Percentiles rank a stretch among this genome's conserved stretches.
phyloP scores from a whole-genome alignment of 2,888 invertebrate species.

The Chalcosyrphus nemorum region DNA sequence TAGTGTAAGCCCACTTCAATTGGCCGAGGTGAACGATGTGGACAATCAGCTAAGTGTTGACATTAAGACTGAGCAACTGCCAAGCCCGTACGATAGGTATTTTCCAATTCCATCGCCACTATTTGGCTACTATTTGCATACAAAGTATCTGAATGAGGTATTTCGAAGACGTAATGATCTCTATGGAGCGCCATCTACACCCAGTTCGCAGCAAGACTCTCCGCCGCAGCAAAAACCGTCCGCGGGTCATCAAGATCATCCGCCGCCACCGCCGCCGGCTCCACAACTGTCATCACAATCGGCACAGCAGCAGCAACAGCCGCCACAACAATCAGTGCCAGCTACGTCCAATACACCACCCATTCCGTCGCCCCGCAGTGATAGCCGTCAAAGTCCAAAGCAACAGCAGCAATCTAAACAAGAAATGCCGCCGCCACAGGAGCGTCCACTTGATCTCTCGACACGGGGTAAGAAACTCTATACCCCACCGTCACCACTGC shows the following conservation, averaged over 20 bases:
- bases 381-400: slow-evolving; percentile 71
- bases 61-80: slow-evolving; percentile 81
- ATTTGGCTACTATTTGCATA: slow-evolving; percentile 85
- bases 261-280: slow-evolving; percentile 67
- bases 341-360: slow-evolving; percentile 67
- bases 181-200: slow-evolving; percentile 81
- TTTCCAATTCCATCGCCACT: slow-evolving; percentile 81
- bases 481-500: slow-evolving; percentile 76
- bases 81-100: slow-evolving; percentile 81
- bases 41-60: slow-evolving; percentile 80
- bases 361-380: slow-evolving; percentile 61
- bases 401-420: slow-evolving; percentile 64
- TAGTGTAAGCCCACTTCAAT: slow-evolving; percentile 80
- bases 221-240: slow-evolving; percentile 77
- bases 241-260: slow-evolving; percentile 72
- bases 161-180: slow-evolving; percentile 85
- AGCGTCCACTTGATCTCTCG: slow-evolving; percentile 92
- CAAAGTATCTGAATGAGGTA: slow-evolving; percentile 85
- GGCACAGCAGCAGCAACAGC: too few relatives aligned
- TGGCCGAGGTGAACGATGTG: slow-evolving; percentile 75
- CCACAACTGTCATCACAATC: too few relatives aligned
- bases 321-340: too few relatives aligned
- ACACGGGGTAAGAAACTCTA: slow-evolving; percentile 83
- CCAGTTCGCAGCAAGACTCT: slow-evolving; percentile 80
- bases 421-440: slow-evolving; percentile 86